Base-by-base conservation (phyloP, 2,797 vertebrate species). In the Coracias cyanogaster region DNA sequence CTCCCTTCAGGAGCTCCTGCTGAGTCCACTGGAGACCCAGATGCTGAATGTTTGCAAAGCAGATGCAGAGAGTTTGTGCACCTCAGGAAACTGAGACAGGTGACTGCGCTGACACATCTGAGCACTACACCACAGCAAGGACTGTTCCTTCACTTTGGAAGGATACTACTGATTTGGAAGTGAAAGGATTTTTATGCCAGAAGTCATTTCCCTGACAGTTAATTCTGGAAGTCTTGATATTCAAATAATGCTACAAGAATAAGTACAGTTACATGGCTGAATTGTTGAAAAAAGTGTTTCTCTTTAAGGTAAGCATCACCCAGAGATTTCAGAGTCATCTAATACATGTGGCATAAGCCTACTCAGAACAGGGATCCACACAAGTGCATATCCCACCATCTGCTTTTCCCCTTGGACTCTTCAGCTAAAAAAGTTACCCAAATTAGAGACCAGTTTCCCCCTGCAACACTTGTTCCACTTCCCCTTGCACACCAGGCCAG, bases 321-420 rank as follows among this genome's bases (percentile, higher is more conserved):
- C 37, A 29, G 57, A 21, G 17, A 20, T 43, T 67, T 48, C 39
- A n/a, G n/a, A n/a, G n/a, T 55, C 69, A 29, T 18, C 31, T 15
- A 10, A 2, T 9, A 29, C 41, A 43, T 0, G 7, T n/a, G 43
- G 11, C 57, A 60, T 31, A 54, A 79, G 31, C 66, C 33, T 43
- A 3, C 70, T 21, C 64, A 51, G 57, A 69, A 31, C n/a, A 22
- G 0, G 4, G 29, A 76, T 33, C 71, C 15, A 3, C 10, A 4
- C 14, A 81, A 62, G 3, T 3, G 0, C 12, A n/a, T 3, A 43
- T 6, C 14, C 41, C 18, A 3, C 4, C 4, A 10, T 28, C 31
- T 72, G 25, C 15, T 71, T 41, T 37, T 28, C 17, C 51, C 57
- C n/a, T 66, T 21, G 0, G 3, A 6, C 8, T 84, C 22, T 57